Conservation (phyloP, 2,888 invertebrate genomes). For the Oconnorella tubifera region DNA sequence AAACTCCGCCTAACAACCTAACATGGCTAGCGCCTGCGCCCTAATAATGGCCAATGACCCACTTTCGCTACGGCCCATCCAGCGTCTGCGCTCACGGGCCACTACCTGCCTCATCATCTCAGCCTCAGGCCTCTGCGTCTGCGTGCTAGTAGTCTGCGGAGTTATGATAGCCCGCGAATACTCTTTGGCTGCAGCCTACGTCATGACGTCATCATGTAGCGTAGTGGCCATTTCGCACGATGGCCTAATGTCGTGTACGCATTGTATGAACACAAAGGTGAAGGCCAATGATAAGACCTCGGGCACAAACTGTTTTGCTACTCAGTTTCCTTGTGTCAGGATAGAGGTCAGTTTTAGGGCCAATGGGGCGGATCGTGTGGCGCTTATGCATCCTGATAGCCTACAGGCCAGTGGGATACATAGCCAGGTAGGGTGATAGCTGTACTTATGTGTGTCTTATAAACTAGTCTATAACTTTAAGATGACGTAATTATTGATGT, state of each 20-base stretch:
- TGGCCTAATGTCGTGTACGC: neutral
- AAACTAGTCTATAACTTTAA: too few relatives aligned
- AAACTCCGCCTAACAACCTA: too few relatives aligned
- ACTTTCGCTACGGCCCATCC: neutral
- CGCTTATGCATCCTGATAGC: constrained; percentile 32
- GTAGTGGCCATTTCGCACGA: too few relatives aligned
- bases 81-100: constrained; percentile 15
- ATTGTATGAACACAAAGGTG: constrained; percentile 27
- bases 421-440: constrained; percentile 23
- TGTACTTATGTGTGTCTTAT: too few relatives aligned
- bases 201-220: neutral
- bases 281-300: constrained; percentile 30
- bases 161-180: constrained; percentile 36
- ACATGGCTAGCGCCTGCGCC: constrained; percentile 18
- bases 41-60: constrained; percentile 15
- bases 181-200: neutral
- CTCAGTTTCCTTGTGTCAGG: constrained; percentile 31
- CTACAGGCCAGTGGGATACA: constrained; percentile 31
- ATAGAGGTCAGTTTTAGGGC: constrained; percentile 23
- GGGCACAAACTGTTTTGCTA: constrained; percentile 24
- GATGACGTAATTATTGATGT: too few relatives aligned
- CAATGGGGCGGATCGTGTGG: constrained; percentile 10
- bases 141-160: constrained; percentile 34
- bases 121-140: constrained; percentile 28
- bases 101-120: constrained; percentile 33